Evolutionary conservation across 2,797 vertebrate genomes (phyloP), one percentile per base, ranked within the genome.

Genomic region (Sebastes oblongus): DNA sequence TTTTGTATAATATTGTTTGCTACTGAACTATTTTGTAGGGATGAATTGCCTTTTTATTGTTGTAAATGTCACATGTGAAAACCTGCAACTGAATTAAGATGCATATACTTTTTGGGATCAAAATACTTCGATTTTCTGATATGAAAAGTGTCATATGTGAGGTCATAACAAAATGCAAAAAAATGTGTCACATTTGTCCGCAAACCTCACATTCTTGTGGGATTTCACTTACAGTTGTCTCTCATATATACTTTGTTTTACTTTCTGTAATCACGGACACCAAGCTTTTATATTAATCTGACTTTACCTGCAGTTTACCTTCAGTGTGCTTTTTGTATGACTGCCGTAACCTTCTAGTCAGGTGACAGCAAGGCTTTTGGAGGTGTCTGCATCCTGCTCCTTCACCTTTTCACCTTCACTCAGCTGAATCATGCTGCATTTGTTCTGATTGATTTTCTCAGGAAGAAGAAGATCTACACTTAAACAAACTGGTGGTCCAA

Each of bases 371-470:
- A 39, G 3, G 16, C 12, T n/a, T 18, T 20, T 1, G 6, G 32
- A 55, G 9, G 62, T 30, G 25, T 54, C 68, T 69, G 74, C 56
- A 56, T 13, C 27, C 27, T 52, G 27, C 58, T 30, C 58, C 67
- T 52, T 46, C 74, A 84, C 59, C 78, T 80, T 74, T 71, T 79
- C 59, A 32, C 29, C 30, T 61, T 30, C 10, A 10, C 30, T 34
- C 56, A 29, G 14, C 56, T 29, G 24, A 59, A 56, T 56, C 27
- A 29, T n/a, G 59, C 29, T 61, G 59, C 29, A n/a, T 61, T 61
- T n/a, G 59, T 61, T 20, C 59, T 12, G 29, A 61, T 34, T 32
- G 29, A 34, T 61, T 59, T 59, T 59, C 27, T 59, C 58, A 59
- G 58, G 27, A 18, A 18, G 27, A 59, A 18, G 2, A 12, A 25